Evolutionary conservation across 1,140 invertebrate genomes (phyloP), one percentile per base, ranked within the genome.

Genomic region (Drosophila sp.): DNA sequence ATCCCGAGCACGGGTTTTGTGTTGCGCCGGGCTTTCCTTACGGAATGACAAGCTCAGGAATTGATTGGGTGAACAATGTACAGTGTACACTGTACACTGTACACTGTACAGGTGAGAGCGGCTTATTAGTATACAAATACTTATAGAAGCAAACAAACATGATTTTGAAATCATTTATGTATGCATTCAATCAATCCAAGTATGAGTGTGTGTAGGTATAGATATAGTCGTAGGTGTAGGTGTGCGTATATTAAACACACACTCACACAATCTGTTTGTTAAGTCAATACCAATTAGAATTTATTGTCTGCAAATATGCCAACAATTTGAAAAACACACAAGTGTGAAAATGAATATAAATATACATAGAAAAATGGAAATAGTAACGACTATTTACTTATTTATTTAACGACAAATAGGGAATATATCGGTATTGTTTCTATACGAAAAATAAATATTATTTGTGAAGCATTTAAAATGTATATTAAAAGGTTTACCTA

Each of bases 281-380:
- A 45, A 76, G 76, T 79, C 72, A 82, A 82, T 69, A 83, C 32
- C 80, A 83, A 84, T 83, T 84, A 74, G 63, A 75, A 66, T 71
- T 83, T 72, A 80, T 84, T 80, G 80, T 69, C 21, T 43, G 76
- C 80, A 80, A 84, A 83, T 84, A 80, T 76, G 72, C 34, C 14
- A 72, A 41, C 16, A 58, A 46, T 57, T 62, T 46, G 14, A 59
- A 73, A 50, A 13, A 29, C 14, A 27, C n/a, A 9, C 8, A 34
- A 8, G 14, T 36, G 32, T 11, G 9, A 9, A 38, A 8, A 21
- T n/a, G 16, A n/a, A 27, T 48, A n/a, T 32, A 27, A 14, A 27
- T 50, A 51, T 51, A 9, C n/a, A n/a, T n/a, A n/a, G n/a, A n/a
- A n/a, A n/a, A n/a, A n/a, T n/a, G n/a, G n/a, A n/a, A n/a, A n/a